A percentile compares a stretch with the other conserved stretches of the same genome.
Conservation (phyloP, 2,888 invertebrate genomes). For the Caenorhabditis virilis region DNA sequence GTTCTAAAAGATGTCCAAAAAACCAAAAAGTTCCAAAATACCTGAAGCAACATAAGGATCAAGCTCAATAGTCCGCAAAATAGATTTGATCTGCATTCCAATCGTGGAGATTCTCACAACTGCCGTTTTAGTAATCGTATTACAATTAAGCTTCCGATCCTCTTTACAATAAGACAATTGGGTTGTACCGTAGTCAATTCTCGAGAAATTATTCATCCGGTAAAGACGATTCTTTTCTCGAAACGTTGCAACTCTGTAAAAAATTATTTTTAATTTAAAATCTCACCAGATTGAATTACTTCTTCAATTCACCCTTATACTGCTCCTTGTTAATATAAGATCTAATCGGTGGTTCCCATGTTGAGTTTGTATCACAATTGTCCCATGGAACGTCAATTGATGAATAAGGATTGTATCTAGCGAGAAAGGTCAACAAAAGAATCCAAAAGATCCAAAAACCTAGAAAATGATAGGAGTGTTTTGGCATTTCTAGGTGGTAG, state of each 20-base stretch:
- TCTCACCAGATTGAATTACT: conserved; percentile 7
- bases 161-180: conserved; percentile 23
- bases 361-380: conserved; percentile 31
- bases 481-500: conserved; percentile 20
- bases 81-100: conserved; percentile 17
- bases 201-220: conserved; percentile 19
- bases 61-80: conserved; percentile 23
- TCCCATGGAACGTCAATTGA: conserved; percentile 24
- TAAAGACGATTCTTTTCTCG: conserved; percentile 27
- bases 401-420: conserved; percentile 13
- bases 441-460: conserved; percentile 26
- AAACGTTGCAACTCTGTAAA: conserved; percentile 17
- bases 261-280: too few species aligned
- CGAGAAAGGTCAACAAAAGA: conserved; percentile 7
- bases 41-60: conserved; percentile 33
- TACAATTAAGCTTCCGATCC: not conserved
- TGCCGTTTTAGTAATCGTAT: not conserved
- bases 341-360: conserved; percentile 23
- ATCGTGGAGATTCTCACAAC: not conserved
- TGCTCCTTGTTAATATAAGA: conserved; percentile 25
- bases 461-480: conserved; percentile 19
- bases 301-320: conserved; percentile 17
- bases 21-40: too few species aligned
- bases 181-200: conserved; percentile 28
- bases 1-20: too few species aligned